phyloP scores from a whole-genome alignment of 2,888 invertebrate genomes.

The Scaptomyza caliginosa region DNA sequence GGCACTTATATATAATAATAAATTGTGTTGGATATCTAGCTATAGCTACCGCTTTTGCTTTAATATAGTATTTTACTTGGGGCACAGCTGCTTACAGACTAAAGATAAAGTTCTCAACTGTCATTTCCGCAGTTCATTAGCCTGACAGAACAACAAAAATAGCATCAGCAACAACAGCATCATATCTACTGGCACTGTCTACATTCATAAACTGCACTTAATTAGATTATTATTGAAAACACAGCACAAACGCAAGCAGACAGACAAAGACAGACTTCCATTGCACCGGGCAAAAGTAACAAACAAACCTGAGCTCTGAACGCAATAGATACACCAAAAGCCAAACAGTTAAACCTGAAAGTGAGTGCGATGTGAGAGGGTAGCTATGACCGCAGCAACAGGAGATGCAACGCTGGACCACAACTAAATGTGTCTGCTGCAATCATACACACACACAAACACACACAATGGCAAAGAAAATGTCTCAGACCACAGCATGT shows the following conservation, averaged over 20 bases:
- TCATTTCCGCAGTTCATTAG: conserved; percentile 43
- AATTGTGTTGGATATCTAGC: too few species aligned
- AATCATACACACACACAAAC: conserved; percentile 14
- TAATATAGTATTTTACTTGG: too few species aligned
- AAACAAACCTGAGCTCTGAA: conserved; percentile 52
- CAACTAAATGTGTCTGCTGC: conserved; percentile 75
- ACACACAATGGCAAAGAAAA: conserved; percentile 60
- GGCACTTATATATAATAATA: too few species aligned
- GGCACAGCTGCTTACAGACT: conserved; percentile 1
- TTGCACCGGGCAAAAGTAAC: conserved; percentile 29
- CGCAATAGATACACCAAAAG: conserved; percentile 56
- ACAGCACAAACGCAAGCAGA: conserved; percentile 25
- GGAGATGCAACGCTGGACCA: conserved; percentile 46
- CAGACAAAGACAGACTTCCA: conserved; percentile 17
- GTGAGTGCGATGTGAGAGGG: not conserved
- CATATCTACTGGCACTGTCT: conserved; percentile 17
- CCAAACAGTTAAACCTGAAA: conserved; percentile 43
- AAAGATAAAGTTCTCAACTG: conserved; percentile 18
- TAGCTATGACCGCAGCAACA: conserved; percentile 42
- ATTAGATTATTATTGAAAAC: conserved; percentile 75
- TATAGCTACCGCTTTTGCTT: too few species aligned
- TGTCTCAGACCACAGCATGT: conserved; percentile 72
- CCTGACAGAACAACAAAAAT: not conserved
- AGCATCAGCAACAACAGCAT: not conserved
- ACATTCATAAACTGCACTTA: conserved; percentile 59